These are phyloP conservation scores for Drosophila monieri DNA, from an alignment of 2,888 invertebrate species.

Conservation along the genomic window DNA sequence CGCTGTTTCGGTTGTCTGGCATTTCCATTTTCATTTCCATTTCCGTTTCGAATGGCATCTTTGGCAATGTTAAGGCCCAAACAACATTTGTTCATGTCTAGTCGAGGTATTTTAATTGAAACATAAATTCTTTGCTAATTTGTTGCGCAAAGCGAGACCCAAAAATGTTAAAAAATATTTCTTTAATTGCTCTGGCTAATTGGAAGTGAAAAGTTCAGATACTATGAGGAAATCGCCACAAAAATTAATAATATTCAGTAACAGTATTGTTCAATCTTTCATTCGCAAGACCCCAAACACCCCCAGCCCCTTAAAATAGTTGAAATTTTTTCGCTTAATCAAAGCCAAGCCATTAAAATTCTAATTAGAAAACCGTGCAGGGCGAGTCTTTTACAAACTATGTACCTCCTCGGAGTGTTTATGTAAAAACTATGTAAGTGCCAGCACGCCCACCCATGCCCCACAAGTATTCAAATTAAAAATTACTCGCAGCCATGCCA, in stretches of 20 bases:
- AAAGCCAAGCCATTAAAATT: slow-evolving; percentile 45
- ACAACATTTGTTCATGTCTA: slow-evolving; percentile 48
- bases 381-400: slow-evolving; percentile 33
- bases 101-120: slow-evolving; percentile 69
- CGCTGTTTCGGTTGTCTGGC: slow-evolving; percentile 40
- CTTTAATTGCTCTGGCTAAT: slow-evolving; percentile 11
- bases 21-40: slow-evolving; percentile 53
- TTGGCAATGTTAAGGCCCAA: slow-evolving; percentile 43
- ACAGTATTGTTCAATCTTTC: background rate
- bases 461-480: slow-evolving; percentile 34
- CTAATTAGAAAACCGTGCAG: slow-evolving; percentile 46
- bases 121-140: slow-evolving; percentile 56
- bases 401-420: slow-evolving; percentile 35
- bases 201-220: slow-evolving; percentile 1
- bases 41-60: slow-evolving; percentile 41
- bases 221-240: slow-evolving; percentile 6
- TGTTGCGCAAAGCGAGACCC: slow-evolving; percentile 17
- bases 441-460: slow-evolving; percentile 4
- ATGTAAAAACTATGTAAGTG: slow-evolving; percentile 54
- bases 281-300: slow-evolving; percentile 11
- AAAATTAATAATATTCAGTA: slow-evolving; percentile 4
- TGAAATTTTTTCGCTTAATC: slow-evolving; percentile 42
- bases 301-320: slow-evolving; percentile 18
- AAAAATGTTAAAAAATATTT: slow-evolving; percentile 26
- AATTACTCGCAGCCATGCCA: slow-evolving; percentile 38